Base-by-base conservation (phyloP, 2,113 vertebrate species). In the Cyanoderma ruficeps region DNA sequence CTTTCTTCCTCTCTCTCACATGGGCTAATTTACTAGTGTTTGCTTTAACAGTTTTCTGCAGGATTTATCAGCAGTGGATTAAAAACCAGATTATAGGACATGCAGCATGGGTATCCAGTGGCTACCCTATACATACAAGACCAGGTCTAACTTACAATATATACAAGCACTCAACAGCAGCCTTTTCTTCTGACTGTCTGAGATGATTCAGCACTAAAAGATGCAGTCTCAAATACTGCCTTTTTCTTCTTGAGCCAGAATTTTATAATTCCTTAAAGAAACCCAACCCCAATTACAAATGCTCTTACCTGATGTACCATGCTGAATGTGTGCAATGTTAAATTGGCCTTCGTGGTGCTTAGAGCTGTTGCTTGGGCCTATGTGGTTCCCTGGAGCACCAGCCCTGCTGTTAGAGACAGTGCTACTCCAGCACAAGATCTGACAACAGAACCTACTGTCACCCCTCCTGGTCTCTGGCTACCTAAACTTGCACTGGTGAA, bases 181-280 rank as follows among this genome's bases (percentile, higher is more conserved):
- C 77, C 42, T 83, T 76, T 65, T 35, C 55, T 86, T 94, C 68
- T 90, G 88, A 72, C 63, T 67, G 68, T 77, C 76, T 88, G 75
- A 83, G 68, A 42, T 90, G 88, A 88, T 86, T 96, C 95, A 94
- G 63, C 83, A 63, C 55, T 74, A 60, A 70, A 88, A 86, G 79
- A 93, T 77, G 65, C 61, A 52, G 49, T 41, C 81, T 94, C 24
- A 47, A 84, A 57, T 47, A 52, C 33, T 59, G 27, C 24, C 46
- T 90, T 93, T 93, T 88, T 74, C 46, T 94, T 83, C 55, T 60
- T 80, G 67, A 93, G 79, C n/a, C 83, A 92, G 68, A 93, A 88
- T 87, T 71, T 78, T 52, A 8, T 52, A 85, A 82, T 55, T 94
- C 46, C 63, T 76, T 85, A 72, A 84, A 89, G 87, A 93, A 93